phyloP scores from a whole-genome alignment of 2,888 invertebrate species.

The Drosophila rellima region DNA sequence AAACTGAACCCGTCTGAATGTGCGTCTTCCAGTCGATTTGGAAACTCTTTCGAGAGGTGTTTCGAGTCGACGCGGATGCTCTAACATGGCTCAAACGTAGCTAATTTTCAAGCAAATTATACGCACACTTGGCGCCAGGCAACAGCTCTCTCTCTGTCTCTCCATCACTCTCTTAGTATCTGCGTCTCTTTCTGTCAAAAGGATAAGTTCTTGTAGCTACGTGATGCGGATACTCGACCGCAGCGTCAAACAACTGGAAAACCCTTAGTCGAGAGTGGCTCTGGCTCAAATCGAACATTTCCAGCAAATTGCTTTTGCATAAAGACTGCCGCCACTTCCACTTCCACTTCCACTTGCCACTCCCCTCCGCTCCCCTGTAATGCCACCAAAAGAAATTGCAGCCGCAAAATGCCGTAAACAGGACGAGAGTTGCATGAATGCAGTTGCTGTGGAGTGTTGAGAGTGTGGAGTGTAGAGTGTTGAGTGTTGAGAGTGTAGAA shows the following conservation, averaged over 20 bases:
- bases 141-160: background rate
- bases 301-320: constrained; percentile 84
- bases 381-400: constrained; percentile 34
- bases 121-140: constrained; percentile 64
- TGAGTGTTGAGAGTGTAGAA: constrained; percentile 1
- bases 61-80: background rate
- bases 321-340: constrained; percentile 73
- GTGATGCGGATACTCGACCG: constrained; percentile 59
- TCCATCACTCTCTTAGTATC: too few species aligned
- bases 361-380: too few species aligned
- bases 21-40: background rate
- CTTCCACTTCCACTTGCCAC: constrained; percentile 31
- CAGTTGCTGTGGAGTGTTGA: constrained; percentile 3
- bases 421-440: constrained; percentile 12
- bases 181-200: constrained; percentile 21
- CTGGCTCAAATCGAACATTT: constrained; percentile 80
- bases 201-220: constrained; percentile 31
- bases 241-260: constrained; percentile 54
- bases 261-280: constrained; percentile 22
- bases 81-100: constrained; percentile 53
- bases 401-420: constrained; percentile 8
- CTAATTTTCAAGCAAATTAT: constrained; percentile 74
- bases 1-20: background rate
- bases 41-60: constrained; percentile 5
- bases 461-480: constrained; percentile 7